phyloP scores from a whole-genome alignment of 2,888 invertebrate species.

The Sinohyriopsis cumingii region DNA sequence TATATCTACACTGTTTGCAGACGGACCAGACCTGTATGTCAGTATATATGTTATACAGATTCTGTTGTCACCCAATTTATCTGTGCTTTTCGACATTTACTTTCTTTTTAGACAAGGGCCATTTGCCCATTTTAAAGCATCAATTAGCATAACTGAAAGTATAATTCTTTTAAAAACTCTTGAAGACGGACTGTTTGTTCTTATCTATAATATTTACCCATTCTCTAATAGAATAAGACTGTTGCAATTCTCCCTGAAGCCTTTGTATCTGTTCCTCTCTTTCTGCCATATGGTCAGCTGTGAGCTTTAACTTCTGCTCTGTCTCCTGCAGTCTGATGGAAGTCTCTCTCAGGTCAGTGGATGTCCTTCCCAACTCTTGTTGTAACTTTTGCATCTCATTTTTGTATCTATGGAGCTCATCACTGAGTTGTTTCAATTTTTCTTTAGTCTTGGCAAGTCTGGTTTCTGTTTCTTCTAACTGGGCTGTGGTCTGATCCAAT shows the following conservation, averaged over 20 bases:
- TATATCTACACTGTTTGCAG: no score
- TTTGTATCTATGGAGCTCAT: conserved; percentile 24
- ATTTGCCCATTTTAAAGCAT: no score
- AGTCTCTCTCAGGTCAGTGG: conserved; percentile 41
- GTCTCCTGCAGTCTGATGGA: conserved; percentile 31
- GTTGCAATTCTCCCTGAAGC: conserved; percentile 43
- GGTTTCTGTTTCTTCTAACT: conserved; percentile 41
- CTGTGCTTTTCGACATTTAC: no score
- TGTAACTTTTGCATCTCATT: conserved; percentile 34
- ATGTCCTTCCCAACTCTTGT: conserved; percentile 43
- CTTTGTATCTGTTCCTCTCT: conserved; percentile 50
- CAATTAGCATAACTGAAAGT: no score
- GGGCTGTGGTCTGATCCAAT: conserved; percentile 46
- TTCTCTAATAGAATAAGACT: conserved; percentile 33
- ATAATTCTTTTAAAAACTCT: no score
- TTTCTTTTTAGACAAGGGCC: no score
- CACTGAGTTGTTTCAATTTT: conserved; percentile 26
- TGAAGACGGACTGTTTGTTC: no score
- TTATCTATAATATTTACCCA: conserved; percentile 15
- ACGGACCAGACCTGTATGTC: no score
- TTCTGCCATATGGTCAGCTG: conserved; percentile 40
- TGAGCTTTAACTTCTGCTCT: conserved; percentile 43
- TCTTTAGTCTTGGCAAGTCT: conserved; percentile 31
- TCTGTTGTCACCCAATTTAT: no score
- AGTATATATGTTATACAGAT: no score